Conservation (phyloP, 23 tunicate genomes). For the Phallusia fumigata region DNA sequence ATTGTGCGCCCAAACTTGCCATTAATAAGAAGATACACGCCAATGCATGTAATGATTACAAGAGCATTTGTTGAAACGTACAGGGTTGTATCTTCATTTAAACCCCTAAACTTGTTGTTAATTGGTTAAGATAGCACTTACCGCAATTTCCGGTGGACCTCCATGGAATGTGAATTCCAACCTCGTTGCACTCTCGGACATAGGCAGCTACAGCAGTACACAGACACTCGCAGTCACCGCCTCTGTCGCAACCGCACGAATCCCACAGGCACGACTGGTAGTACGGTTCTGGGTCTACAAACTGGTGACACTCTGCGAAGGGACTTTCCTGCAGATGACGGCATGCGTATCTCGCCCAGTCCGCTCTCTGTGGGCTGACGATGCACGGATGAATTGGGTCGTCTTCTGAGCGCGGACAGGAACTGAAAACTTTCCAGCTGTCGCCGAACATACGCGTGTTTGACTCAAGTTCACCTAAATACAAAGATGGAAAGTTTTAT, state of each 20-base stretch:
- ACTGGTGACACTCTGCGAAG: slow-evolving; percentile 67
- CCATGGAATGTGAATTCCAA: slow-evolving; percentile 83
- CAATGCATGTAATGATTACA: too few species aligned
- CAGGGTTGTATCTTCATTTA: too few species aligned
- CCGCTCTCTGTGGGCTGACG: slow-evolving; percentile 72
- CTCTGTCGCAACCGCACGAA: slow-evolving; percentile 96
- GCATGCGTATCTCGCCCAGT: slow-evolving; percentile 83
- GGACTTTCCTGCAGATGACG: slow-evolving; percentile 55
- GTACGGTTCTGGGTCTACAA: slow-evolving; percentile 82
- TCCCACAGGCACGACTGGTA: slow-evolving; percentile 92
- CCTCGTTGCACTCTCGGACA: slow-evolving; percentile 75
- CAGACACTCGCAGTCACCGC: slow-evolving; percentile 96
- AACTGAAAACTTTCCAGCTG: slow-evolving; percentile 78
- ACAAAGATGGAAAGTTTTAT: not conserved
- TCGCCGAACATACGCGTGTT: slow-evolving; percentile 61
- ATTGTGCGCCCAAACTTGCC: too few species aligned
- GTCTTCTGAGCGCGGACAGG: slow-evolving; percentile 88
- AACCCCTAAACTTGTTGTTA: too few species aligned
- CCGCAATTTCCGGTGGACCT: slow-evolving; percentile 91
- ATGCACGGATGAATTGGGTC: slow-evolving; percentile 86
- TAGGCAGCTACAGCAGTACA: slow-evolving; percentile 95
- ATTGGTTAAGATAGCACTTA: slow-evolving; percentile 21
- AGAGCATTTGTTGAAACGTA: too few species aligned
- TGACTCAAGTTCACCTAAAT: slow-evolving; percentile 69
- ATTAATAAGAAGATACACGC: too few species aligned